Percentiles rank a stretch among this genome's conserved stretches.
phyloP scores from a whole-genome alignment of 2,797 vertebrate species.

The Halcyon smyrnensis region DNA sequence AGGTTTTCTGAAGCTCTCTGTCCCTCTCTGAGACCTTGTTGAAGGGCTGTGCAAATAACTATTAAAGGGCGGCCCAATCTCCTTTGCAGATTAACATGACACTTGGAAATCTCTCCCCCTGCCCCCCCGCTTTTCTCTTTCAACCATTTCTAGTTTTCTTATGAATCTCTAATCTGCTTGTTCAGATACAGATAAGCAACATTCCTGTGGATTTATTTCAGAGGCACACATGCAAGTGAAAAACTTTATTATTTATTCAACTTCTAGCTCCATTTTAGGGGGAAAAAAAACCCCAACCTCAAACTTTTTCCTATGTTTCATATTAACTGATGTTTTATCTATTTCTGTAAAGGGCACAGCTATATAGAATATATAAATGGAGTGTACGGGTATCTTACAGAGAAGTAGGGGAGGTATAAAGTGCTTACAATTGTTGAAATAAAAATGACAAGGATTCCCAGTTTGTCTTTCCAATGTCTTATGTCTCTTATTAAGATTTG shows the following conservation, averaged over 20 bases:
- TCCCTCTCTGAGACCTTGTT: accelerated
- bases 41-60: neutral
- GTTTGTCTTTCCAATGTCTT: neutral
- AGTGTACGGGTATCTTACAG: neutral
- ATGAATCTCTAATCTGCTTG: neutral
- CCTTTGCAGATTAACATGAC: neutral
- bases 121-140: neutral
- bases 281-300: accelerated
- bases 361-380: neutral
- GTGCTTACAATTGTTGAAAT: neutral
- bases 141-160: neutral
- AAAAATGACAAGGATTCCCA: neutral
- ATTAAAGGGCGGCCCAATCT: neutral
- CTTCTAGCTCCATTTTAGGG: neutral
- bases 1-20: neutral
- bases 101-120: neutral
- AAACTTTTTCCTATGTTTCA: neutral
- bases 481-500: neutral
- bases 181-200: neutral
- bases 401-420: neutral
- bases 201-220: neutral
- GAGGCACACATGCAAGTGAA: neutral
- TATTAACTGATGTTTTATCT: neutral
- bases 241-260: neutral
- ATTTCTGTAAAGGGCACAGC: neutral